phyloP scores from a whole-genome alignment of 64 coral and sea anemone species.

The Anthopleura sola region DNA sequence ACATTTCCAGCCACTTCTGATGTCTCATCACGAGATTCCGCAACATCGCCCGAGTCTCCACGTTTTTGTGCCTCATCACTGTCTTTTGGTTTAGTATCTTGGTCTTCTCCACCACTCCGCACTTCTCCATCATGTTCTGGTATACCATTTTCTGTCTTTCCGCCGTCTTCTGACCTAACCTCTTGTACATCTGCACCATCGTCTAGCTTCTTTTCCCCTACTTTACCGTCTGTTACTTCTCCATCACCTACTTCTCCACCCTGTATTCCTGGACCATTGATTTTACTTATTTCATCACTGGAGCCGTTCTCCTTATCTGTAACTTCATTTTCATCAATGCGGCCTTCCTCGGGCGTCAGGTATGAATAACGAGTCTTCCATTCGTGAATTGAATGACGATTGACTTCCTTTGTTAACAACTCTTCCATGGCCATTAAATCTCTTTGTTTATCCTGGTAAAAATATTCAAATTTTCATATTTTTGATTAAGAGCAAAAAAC shows the following conservation, averaged over 20 bases:
- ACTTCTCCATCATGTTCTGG: not conserved
- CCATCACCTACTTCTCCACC: not conserved
- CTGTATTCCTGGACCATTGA: not conserved
- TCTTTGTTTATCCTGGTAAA: conserved; percentile 43
- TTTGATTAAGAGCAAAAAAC: not conserved
- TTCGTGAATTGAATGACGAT: conserved; percentile 30
- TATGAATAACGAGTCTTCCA: conserved; percentile 47
- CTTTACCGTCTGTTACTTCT: not conserved
- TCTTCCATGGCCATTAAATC: conserved; percentile 45
- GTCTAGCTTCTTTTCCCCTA: not conserved
- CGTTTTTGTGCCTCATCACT: not conserved
- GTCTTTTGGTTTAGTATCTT: not conserved
- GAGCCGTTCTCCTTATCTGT: not conserved
- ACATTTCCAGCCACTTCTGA: no score
- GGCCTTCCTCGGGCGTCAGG: not conserved
- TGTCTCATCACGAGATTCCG: no score
- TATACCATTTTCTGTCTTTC: no score
- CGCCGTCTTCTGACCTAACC: no score
- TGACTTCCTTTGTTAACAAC: conserved; percentile 27
- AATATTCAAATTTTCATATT: not conserved
- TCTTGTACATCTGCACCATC: not conserved
- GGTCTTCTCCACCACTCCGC: not conserved
- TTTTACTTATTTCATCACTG: not conserved
- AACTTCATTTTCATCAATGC: not conserved
- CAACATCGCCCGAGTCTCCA: no score